A percentile compares a stretch with the other conserved stretches of the same genome.
phyloP scores from a whole-genome alignment of 2,113 vertebrate species.

The Tringa solitaria region DNA sequence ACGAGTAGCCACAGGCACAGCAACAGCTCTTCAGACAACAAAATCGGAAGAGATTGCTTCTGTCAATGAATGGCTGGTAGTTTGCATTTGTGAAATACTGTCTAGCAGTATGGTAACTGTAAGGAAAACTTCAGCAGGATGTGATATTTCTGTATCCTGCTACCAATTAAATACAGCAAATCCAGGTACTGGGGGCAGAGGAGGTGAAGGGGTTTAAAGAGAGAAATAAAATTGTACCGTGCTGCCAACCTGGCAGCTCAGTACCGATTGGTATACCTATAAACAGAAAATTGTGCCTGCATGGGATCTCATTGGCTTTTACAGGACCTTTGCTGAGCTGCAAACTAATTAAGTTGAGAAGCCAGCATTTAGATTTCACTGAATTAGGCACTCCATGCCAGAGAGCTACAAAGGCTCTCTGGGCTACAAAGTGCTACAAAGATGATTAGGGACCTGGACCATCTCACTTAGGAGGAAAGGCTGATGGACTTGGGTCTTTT shows the following conservation, averaged over 20 bases:
- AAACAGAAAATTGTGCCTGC: accelerated
- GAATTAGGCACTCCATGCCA: not conserved
- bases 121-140: not conserved
- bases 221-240: not conserved
- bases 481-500: too few relatives aligned
- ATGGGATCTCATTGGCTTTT: not conserved
- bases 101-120: not conserved
- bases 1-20: not conserved
- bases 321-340: not conserved
- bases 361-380: not conserved
- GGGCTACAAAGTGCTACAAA: too few relatives aligned
- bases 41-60: not conserved
- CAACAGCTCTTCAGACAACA: not conserved
- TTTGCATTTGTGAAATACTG: not conserved
- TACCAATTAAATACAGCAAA: not conserved
- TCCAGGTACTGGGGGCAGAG: not conserved
- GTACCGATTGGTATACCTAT: not conserved
- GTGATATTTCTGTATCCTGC: not conserved
- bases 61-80: not conserved
- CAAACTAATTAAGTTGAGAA: not conserved
- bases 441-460: too few relatives aligned
- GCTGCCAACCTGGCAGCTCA: not conserved
- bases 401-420: too few relatives aligned
- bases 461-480: too few relatives aligned
- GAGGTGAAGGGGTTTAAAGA: not conserved